phyloP scores from a whole-genome alignment of 2,797 vertebrate species.

The Mormyrus hasselquistii region DNA sequence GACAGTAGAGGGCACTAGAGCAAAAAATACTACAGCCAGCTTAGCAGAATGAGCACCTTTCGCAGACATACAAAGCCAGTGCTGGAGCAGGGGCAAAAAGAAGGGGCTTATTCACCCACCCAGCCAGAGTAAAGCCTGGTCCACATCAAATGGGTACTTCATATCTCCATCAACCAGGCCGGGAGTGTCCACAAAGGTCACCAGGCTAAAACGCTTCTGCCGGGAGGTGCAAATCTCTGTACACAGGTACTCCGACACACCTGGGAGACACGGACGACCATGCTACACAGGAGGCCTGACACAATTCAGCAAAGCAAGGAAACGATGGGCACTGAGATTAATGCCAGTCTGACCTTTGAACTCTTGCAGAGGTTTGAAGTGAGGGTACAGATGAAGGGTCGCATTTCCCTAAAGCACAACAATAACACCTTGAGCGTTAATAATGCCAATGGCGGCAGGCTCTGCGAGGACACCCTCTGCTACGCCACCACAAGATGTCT shows the following conservation, averaged over 20 bases:
- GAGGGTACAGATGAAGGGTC: conserved; percentile 78
- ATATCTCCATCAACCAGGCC: conserved; percentile 79
- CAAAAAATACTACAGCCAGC: background rate
- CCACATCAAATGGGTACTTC: conserved; percentile 84
- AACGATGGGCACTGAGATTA: background rate
- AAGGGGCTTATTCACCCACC: conserved; percentile 50
- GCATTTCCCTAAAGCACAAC: conserved; percentile 65
- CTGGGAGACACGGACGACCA: conserved; percentile 39
- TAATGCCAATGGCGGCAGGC: background rate
- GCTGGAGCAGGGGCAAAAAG: background rate
- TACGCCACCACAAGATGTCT: background rate
- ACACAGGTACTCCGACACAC: conserved; percentile 72
- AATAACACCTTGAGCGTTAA: background rate
- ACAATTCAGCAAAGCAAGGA: background rate
- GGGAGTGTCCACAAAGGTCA: conserved; percentile 76
- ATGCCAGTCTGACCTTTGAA: conserved; percentile 65
- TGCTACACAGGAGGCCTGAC: background rate
- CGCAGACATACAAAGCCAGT: background rate
- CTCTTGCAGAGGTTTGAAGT: conserved; percentile 73
- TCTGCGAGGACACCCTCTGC: background rate
- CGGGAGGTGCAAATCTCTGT: conserved; percentile 79
- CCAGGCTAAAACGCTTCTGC: conserved; percentile 76
- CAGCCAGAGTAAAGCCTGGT: conserved; percentile 70
- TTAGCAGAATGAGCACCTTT: background rate
- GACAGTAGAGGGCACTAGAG: background rate